Evolutionary conservation across 2,888 invertebrate genomes (phyloP), one percentile per base, ranked within the genome.

Genomic region (Eupithecia vulgata): DNA sequence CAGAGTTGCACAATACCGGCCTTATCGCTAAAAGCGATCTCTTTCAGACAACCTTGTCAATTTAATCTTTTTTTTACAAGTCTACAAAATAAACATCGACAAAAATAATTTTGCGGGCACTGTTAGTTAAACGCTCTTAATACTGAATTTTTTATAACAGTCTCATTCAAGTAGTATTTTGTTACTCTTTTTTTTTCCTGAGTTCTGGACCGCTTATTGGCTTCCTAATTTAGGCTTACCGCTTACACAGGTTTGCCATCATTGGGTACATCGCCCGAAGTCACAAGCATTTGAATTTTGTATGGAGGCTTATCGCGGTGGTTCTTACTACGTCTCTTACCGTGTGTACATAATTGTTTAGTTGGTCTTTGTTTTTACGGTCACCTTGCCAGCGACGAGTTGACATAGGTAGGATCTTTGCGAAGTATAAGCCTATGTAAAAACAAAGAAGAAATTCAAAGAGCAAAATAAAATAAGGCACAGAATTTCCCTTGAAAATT

Each of bases 401-500:
- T n/a, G 45, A 48, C 8, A 8, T n/a, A 45, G 10, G 17, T 0
- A 17, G 1, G 17, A 10, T 17, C 45, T 17, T n/a, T 45, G n/a
- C 17, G 17, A 17, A 45, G 4, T 45, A 45, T 45, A 45, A 17
- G 17, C 45, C n/a, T 48, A 52, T 21, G 25, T 25, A 57, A 21
- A 25, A 52, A 52, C 21, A 21, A 52, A 1, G 21, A 52, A 8
- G 21, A 52, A 52, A 52, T 52, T 48, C n/a, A 52, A 52, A 48
- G 4, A 52, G 48, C 21, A 10, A n/a, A 52, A 5, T 52, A 52
- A 52, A 10, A 52, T 52, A 52, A 4, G 48, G n/a, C 10, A n/a
- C 10, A n/a, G 48, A 52, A 52, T 52, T 52, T 52, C 10, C 21
- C 48, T 21, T 4, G n/a, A 35, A 67, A 67, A 67, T 48, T 52